Conservation (phyloP, 2,797 vertebrate species). For the Streptopelia turtur region DNA sequence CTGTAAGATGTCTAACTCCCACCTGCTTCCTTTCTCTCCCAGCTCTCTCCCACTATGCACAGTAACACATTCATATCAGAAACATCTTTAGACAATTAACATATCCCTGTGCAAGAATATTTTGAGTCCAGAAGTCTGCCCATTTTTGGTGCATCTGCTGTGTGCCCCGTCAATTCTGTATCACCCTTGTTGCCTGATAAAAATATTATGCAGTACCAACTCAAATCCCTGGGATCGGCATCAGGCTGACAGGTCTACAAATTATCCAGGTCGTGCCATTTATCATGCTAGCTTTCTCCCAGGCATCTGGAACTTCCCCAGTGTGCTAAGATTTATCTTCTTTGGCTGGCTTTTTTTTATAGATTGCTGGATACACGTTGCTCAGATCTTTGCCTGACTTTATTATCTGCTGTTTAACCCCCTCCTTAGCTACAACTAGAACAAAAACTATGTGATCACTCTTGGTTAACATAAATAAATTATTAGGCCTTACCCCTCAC, state of each 20-base stretch:
- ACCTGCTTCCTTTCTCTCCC: neutral
- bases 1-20: neutral
- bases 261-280: neutral
- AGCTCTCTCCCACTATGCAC: neutral
- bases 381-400: neutral
- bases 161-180: rapidly evolving
- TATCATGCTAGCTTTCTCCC: neutral
- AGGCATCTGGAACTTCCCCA: constrained; percentile 9
- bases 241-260: neutral
- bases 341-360: neutral
- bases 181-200: neutral
- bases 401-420: constrained; percentile 18
- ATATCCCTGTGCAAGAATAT: neutral
- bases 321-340: constrained; percentile 15
- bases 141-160: neutral
- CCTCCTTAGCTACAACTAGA: neutral
- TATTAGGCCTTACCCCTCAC: neutral
- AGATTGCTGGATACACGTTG: constrained; percentile 2
- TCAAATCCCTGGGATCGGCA: neutral
- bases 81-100: neutral
- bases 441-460: neutral
- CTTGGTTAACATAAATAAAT: neutral
- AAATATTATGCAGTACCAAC: neutral
- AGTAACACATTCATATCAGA: neutral
- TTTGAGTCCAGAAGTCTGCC: neutral